These are phyloP conservation scores for Cyphomyrmex costatus DNA, from an alignment of 1,140 invertebrate genomes.

Conservation along the genomic window DNA sequence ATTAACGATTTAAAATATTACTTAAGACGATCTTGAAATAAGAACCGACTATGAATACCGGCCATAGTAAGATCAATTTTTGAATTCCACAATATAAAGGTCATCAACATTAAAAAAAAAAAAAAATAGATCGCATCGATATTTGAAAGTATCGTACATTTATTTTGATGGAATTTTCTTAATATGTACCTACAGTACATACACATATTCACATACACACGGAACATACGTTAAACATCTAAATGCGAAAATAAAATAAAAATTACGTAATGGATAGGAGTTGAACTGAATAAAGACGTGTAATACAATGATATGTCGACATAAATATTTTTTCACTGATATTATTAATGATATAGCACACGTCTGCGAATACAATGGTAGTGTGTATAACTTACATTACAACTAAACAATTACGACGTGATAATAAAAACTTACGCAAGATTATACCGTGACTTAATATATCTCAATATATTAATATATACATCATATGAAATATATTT, in stretches of 20 bases:
- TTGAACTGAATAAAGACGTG: background rate
- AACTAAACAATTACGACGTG: slow-evolving; percentile 47
- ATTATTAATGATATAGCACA: slow-evolving; percentile 21
- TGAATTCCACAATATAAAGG: too few relatives aligned
- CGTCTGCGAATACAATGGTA: background rate
- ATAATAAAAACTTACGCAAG: slow-evolving; percentile 66
- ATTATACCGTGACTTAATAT: slow-evolving; percentile 63
- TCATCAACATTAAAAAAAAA: too few relatives aligned
- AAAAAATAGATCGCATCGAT: too few relatives aligned
- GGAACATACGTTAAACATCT: slow-evolving; percentile 17
- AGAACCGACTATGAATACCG: too few relatives aligned
- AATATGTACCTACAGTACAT: slow-evolving; percentile 23
- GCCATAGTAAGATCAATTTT: too few relatives aligned
- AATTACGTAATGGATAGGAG: slow-evolving; percentile 30
- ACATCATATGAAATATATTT: slow-evolving; percentile 66
- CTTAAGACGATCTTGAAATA: too few relatives aligned
- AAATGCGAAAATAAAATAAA: slow-evolving; percentile 22
- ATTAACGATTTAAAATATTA: too few relatives aligned
- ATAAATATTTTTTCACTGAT: slow-evolving; percentile 18
- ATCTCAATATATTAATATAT: slow-evolving; percentile 66
- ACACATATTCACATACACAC: slow-evolving; percentile 18
- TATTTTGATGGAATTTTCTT: slow-evolving; percentile 35
- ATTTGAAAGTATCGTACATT: slow-evolving; percentile 26
- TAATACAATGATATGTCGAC: slow-evolving; percentile 12
- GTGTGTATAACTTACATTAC: slow-evolving; percentile 43